phyloP scores from a whole-genome alignment of 2,113 vertebrate genomes.

The Gnathonemus echidnorhynchus region DNA sequence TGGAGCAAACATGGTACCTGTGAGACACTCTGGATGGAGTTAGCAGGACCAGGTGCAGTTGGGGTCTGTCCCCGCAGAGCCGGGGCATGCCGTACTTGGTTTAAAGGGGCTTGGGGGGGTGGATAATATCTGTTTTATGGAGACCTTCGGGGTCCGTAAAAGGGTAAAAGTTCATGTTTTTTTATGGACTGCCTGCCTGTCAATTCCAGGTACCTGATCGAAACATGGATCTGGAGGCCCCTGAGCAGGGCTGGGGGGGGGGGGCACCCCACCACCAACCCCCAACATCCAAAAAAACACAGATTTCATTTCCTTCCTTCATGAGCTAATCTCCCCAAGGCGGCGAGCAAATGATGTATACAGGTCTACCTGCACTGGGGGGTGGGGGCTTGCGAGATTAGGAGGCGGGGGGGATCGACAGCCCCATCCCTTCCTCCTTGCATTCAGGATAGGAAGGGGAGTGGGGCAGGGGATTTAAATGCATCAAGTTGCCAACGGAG shows the following conservation, averaged over 20 bases:
- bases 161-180: background rate
- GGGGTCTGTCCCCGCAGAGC: background rate
- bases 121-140: background rate
- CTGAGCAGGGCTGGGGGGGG: background rate
- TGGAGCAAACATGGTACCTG: background rate
- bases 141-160: background rate
- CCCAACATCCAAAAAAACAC: background rate
- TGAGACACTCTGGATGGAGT: background rate
- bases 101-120: background rate
- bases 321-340: background rate
- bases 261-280: background rate
- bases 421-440: background rate
- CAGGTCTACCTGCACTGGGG: background rate
- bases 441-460: background rate
- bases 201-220: background rate
- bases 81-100: background rate
- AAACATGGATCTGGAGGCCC: background rate
- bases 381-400: background rate
- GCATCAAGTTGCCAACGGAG: background rate
- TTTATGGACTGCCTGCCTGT: background rate
- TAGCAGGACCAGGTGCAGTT: background rate
- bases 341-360: background rate
- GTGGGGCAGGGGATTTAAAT: background rate
- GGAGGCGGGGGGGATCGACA: background rate
- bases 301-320: background rate